Conservation (phyloP, 2,888 invertebrate genomes). For the Drosophila paranaensis region DNA sequence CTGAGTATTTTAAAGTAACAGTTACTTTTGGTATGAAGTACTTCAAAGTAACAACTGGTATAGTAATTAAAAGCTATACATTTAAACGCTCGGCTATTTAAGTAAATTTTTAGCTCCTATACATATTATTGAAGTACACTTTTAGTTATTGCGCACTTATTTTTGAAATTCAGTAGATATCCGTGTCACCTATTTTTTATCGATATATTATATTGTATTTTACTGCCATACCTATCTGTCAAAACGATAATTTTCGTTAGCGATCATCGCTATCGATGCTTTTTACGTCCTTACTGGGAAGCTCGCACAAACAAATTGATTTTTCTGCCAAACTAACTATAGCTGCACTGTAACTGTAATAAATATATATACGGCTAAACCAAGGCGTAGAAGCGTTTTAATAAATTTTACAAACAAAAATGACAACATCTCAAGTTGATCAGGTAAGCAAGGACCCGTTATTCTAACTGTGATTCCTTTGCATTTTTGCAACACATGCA, state of each 20-base stretch:
- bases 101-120: no score
- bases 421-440: constrained; percentile 69
- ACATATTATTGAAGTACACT: no score
- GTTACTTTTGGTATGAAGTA: constrained; percentile 14
- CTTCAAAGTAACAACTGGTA: constrained; percentile 17
- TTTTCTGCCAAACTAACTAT: constrained; percentile 52
- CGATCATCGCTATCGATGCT: constrained; percentile 34
- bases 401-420: constrained; percentile 31
- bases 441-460: constrained; percentile 50
- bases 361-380: not conserved
- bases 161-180: no score
- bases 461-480: constrained; percentile 3
- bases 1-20: constrained; percentile 28
- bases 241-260: constrained; percentile 32
- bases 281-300: constrained; percentile 48
- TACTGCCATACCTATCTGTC: not conserved
- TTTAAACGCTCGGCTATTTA: no score
- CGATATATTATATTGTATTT: constrained; percentile 7
- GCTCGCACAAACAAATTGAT: constrained; percentile 53
- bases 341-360: constrained; percentile 9
- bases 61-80: not conserved
- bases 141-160: no score
- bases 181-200: not conserved
- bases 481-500: not conserved
- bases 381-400: constrained; percentile 3